Percentiles rank a stretch among this genome's conserved stretches.
phyloP scores from a whole-genome alignment of 1,140 invertebrate genomes.

The Papilio polytes region DNA sequence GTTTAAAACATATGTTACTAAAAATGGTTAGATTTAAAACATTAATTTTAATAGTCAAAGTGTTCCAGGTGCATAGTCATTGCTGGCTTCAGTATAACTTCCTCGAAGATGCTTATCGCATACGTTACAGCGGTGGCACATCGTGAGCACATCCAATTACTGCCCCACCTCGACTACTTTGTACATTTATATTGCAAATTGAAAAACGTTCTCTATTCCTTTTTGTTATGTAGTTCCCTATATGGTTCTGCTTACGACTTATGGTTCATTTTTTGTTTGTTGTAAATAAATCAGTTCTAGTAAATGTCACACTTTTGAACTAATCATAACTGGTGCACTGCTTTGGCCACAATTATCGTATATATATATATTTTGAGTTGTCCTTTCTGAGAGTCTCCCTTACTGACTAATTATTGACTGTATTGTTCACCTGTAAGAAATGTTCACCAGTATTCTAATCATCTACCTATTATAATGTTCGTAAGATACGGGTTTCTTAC shows the following conservation, averaged over 20 bases:
- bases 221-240: neutral
- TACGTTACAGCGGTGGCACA: neutral
- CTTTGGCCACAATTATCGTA: too few relatives aligned
- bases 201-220: neutral
- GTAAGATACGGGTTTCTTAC: too few relatives aligned
- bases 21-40: neutral
- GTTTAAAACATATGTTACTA: too few relatives aligned
- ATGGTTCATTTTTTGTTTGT: neutral
- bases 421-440: neutral
- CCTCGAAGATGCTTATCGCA: neutral
- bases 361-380: too few relatives aligned
- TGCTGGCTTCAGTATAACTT: neutral
- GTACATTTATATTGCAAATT: conserved; percentile 12
- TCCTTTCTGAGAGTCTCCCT: too few relatives aligned
- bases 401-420: too few relatives aligned
- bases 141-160: conserved; percentile 14
- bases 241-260: neutral
- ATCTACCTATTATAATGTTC: too few relatives aligned
- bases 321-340: too few relatives aligned
- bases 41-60: neutral
- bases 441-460: neutral
- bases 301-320: too few relatives aligned
- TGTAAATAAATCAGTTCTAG: too few relatives aligned
- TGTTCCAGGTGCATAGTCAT: conserved; percentile 8
- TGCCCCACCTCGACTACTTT: neutral